A percentile compares a stretch with the other conserved stretches of the same genome.
Evolutionary conservation across 2,113 vertebrate species (phyloP).

Genomic region (Triplophysa dalaica): DNA sequence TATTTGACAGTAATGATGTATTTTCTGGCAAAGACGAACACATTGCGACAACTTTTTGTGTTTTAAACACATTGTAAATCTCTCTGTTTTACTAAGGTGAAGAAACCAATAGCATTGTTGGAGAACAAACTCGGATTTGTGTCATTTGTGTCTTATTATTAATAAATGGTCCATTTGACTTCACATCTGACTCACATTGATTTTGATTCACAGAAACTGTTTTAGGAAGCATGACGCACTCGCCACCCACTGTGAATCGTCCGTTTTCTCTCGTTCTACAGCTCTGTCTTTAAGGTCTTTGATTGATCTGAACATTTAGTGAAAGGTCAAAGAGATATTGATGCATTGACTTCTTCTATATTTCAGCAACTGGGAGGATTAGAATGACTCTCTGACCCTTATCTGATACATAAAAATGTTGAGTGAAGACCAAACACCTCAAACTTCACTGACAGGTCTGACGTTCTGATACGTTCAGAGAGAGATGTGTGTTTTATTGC

Average conservation of each 20-base stretch:
- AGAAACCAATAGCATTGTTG: too few relatives aligned
- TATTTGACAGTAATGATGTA: neutral
- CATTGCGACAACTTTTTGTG: neutral
- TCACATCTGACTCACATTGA: slow-evolving; percentile 50
- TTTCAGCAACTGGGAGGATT: slow-evolving; percentile 15
- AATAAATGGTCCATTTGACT: slow-evolving; percentile 53
- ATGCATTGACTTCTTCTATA: slow-evolving; percentile 20
- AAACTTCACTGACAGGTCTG: slow-evolving; percentile 53
- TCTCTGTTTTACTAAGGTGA: neutral
- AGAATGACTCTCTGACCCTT: slow-evolving; percentile 38
- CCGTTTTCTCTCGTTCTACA: neutral
- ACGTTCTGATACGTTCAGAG: slow-evolving; percentile 69
- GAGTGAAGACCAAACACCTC: slow-evolving; percentile 48
- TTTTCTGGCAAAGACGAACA: neutral
- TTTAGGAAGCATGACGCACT: slow-evolving; percentile 36
- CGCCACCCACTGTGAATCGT: slow-evolving; percentile 10
- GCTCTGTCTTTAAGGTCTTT: neutral
- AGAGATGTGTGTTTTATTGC: slow-evolving; percentile 68
- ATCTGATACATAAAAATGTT: slow-evolving; percentile 46
- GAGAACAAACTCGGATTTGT: slow-evolving; percentile 44
- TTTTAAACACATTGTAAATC: neutral
- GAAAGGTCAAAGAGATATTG: neutral
- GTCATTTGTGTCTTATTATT: slow-evolving; percentile 55
- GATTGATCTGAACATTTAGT: neutral
- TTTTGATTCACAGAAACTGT: slow-evolving; percentile 55